A percentile compares a stretch with the other conserved stretches of the same genome.
phyloP scores from a whole-genome alignment of 1,140 invertebrate genomes.

The Drosophila ogumai region DNA sequence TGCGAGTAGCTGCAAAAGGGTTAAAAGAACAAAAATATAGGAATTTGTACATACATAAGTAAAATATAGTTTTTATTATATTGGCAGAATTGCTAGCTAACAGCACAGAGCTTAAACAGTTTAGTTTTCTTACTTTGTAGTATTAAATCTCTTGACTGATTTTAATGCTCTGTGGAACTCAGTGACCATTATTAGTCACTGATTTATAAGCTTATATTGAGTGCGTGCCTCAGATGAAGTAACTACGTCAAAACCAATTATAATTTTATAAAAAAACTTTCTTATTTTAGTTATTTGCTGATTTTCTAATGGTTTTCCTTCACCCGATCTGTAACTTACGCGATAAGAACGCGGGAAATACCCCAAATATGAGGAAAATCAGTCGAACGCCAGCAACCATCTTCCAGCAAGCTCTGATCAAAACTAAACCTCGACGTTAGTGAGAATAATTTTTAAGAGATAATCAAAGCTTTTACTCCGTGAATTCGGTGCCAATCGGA shows the following conservation, averaged over 20 bases:
- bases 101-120: neutral
- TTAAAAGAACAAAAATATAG: neutral
- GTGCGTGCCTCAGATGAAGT: neutral
- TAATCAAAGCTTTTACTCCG: neutral
- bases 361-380: neutral
- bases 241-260: neutral
- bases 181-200: neutral
- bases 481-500: neutral
- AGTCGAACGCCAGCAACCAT: neutral
- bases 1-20: neutral
- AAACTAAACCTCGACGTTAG: neutral
- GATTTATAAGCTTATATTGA: neutral
- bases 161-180: neutral
- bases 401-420: neutral
- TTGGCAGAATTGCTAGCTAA: neutral
- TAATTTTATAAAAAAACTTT: too few species aligned
- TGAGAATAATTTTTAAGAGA: neutral
- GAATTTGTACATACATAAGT: too few species aligned
- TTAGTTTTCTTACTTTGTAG: neutral
- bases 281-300: neutral
- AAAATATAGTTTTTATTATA: too few species aligned
- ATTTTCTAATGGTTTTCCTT: neutral
- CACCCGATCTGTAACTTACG: constrained; percentile 3
- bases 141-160: neutral
- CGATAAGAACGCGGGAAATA: constrained; percentile 2